These are phyloP conservation scores for Cherax quadricarinatus DNA, from an alignment of 1,140 invertebrate species.

Conservation along the genomic window DNA sequence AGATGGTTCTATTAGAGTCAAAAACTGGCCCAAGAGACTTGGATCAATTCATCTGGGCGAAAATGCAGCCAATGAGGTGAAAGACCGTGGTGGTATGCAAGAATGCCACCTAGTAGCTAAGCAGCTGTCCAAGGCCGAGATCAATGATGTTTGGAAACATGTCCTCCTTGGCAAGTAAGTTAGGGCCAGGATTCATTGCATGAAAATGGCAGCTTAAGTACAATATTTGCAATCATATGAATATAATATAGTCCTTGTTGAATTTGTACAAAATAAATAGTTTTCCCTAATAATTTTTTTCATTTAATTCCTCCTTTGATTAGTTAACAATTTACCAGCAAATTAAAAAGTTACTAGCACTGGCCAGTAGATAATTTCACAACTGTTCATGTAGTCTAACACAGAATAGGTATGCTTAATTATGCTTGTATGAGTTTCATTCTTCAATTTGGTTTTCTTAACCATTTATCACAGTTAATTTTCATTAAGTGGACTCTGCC, in stretches of 20 bases:
- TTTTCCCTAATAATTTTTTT: background rate
- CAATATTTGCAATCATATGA: background rate
- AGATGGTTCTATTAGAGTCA: background rate
- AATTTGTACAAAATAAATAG: background rate
- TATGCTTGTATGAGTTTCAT: too few species aligned
- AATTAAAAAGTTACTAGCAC: too few species aligned
- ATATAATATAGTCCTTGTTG: background rate
- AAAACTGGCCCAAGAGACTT: background rate
- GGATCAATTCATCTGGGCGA: conserved; percentile 9
- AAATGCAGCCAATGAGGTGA: conserved; percentile 45
- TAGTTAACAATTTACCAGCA: background rate
- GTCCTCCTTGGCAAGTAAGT: conserved; percentile 52
- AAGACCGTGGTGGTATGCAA: conserved; percentile 40
- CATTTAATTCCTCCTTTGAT: background rate
- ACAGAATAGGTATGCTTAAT: too few species aligned
- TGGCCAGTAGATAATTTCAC: too few species aligned
- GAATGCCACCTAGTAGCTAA: conserved; percentile 55
- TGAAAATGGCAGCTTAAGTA: conserved; percentile 8
- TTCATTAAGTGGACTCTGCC: background rate
- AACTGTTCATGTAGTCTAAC: too few species aligned
- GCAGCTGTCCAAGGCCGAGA: conserved; percentile 31
- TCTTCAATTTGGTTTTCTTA: too few species aligned
- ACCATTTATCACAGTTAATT: background rate
- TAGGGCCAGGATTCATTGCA: conserved; percentile 14
- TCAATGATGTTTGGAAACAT: conserved; percentile 49